Base-by-base conservation (phyloP, 2,888 invertebrate species). In the Leptinotarsa tumamoca region DNA sequence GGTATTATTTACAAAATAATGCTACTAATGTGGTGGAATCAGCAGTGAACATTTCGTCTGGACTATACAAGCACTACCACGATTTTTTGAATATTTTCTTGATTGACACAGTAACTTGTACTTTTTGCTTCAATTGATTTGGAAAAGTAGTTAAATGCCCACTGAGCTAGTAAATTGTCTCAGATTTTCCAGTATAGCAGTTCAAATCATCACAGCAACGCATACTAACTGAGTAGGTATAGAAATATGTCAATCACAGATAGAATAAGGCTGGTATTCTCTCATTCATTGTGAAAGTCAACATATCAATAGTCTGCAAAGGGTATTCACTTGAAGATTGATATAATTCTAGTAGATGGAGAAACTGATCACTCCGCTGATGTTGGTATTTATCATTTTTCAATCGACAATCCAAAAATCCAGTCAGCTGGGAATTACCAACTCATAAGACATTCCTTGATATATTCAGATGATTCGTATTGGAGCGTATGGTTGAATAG, bases 201-300 rank as follows among this genome's bases (percentile, higher is more conserved):
- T 58, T 21, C 21, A 14, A 13, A 21, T 21, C 1, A 58, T 13
- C 15, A 43, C 15, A 13, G 7, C 43, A 5, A 27, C 43, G n/a
- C 15, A 61, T 21, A 61, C 10, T 54, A 18, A 54, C 18, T 18
- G 10, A 18, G 54, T 54, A 54, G 54, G 54, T 54, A 18, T 54
- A 27, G 15, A 43, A 43, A 43, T 4, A 33, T 68, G 17, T 68
- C 56, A 71, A 70, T 50, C 52, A 71, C 17, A 71, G 43, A 43
- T 15, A 71, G 71, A 71, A 71, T 71, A 71, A 56, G 71, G 71
- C 71, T 71, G 71, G 71, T 71, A 71, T 71, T 71, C 71, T 71
- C 43, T 23, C 33, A 69, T 58, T 71, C 17, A 50, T 18, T 51
- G 10, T 50, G 17, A 63, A n/a, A 33, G n/a, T 33, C 43, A 63